Base-by-base conservation (phyloP, 2,113 vertebrate species). In the Anarrhichthys ocellatus region DNA sequence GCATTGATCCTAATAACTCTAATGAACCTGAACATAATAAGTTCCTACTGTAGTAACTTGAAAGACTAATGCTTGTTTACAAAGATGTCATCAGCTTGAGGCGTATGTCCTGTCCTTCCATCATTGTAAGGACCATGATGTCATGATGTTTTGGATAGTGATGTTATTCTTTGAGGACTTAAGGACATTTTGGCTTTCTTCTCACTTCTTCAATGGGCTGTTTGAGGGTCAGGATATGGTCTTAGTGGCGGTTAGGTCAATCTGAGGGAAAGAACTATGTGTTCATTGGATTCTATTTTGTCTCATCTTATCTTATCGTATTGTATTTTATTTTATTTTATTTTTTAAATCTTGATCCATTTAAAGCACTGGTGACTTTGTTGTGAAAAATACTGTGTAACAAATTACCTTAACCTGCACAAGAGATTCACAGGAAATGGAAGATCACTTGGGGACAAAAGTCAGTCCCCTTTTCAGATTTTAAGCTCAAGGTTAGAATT, bases 1-100 rank as follows among this genome's bases (percentile, higher is more conserved):
- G 38, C 40, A 87, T 73, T 46, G 36, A 83, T 76, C 14, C 5
- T 44, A 34, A 46, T 5, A 44, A 27, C 27, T 20, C 6, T 20
- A 70, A 15, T 36, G 13, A 63, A 36, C 1, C 13, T 20, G 29
- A 29, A 29, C 9, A 32, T 6, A 52, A 6, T 6, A 69, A 42
- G 13, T 15, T 56, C 50, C 48, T 32, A 65, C 24, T 54, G 32
- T 36, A 32, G 29, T 6, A 46, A 9, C 4, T 1, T 36, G 4
- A 9, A 56, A 14, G 0, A 9, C 9, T n/a, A n/a, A 34, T n/a
- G 20, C 8, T 38, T 40, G 22, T 27, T 27, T 40, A 40, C 38
- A 40, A 40, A 11, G 9, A 40, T 9, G 36, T 38, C 3, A 4
- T 11, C 34, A 34, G 17, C 24, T n/a, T 22, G 11, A 22, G 4